A percentile compares a stretch with the other conserved stretches of the same genome.
Evolutionary conservation across 2,113 vertebrate genomes (phyloP).

Genomic region (Phocoena sinus): DNA sequence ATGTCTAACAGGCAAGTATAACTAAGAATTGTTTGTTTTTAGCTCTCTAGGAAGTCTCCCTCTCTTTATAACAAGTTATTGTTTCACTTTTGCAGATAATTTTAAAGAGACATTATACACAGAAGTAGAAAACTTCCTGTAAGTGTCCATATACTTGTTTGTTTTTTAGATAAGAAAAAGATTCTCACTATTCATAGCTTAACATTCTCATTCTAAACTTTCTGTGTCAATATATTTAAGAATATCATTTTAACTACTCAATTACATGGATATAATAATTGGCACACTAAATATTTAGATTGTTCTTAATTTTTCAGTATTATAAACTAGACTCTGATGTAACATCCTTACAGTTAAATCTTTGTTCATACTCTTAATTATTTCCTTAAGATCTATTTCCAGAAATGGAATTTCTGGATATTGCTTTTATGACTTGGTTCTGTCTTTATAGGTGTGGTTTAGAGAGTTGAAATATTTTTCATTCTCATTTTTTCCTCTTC

Average conservation of each 20-base stretch:
- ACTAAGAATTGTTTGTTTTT: background rate
- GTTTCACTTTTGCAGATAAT: background rate
- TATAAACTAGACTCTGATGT: background rate
- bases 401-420: slow-evolving; percentile 11
- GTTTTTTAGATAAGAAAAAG: background rate
- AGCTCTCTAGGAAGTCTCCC: background rate
- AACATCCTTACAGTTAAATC: background rate
- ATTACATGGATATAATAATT: background rate
- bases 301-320: slow-evolving; percentile 36
- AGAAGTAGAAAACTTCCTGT: background rate
- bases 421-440: background rate
- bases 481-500: background rate
- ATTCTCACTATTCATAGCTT: background rate
- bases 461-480: background rate
- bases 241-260: slow-evolving; percentile 10
- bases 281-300: background rate
- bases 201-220: background rate
- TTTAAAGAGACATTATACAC: background rate
- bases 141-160: background rate
- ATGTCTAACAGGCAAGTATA: background rate
- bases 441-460: background rate
- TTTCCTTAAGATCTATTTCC: background rate
- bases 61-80: background rate
- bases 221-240: background rate
- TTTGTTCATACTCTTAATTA: background rate